Evolutionary conservation across 2,113 vertebrate species (phyloP).

Genomic region (Copsychus sechellarum): DNA sequence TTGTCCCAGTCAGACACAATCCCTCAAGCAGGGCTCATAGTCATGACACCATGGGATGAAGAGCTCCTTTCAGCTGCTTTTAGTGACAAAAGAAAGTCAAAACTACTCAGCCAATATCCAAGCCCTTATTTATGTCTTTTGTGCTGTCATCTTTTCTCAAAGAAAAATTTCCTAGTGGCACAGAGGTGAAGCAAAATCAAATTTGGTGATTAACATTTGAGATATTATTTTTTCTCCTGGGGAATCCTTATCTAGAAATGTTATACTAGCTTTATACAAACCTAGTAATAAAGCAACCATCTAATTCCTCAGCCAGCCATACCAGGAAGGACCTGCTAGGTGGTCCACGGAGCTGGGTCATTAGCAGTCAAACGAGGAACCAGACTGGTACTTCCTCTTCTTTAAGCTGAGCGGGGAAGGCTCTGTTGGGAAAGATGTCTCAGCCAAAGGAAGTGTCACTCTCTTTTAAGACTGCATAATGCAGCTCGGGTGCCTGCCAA

Average conservation of each 20-base stretch:
- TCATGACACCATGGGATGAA: neutral
- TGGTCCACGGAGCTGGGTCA: neutral
- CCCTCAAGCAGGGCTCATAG: neutral
- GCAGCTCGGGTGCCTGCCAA: conserved; percentile 6
- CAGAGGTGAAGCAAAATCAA: neutral
- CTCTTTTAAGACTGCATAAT: conserved; percentile 19
- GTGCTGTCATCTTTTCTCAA: neutral
- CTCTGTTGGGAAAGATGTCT: conserved; percentile 26
- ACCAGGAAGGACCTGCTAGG: conserved; percentile 1
- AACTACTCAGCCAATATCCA: conserved; percentile 10
- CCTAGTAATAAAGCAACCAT: neutral
- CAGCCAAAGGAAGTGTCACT: conserved; percentile 18
- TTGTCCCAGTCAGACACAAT: accelerated
- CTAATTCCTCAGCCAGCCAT: neutral
- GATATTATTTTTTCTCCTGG: neutral
- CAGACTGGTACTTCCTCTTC: conserved; percentile 14
- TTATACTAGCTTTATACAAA: neutral
- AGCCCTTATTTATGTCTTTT: neutral
- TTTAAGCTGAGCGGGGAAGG: conserved; percentile 2
- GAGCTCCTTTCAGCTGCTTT: neutral
- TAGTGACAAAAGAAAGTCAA: neutral
- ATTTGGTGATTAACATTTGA: neutral
- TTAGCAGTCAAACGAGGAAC: conserved; percentile 43
- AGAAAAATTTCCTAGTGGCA: neutral
- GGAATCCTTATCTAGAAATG: neutral